Evolutionary conservation across 2,888 invertebrate species (phyloP).

Genomic region (Plebejus melissa): DNA sequence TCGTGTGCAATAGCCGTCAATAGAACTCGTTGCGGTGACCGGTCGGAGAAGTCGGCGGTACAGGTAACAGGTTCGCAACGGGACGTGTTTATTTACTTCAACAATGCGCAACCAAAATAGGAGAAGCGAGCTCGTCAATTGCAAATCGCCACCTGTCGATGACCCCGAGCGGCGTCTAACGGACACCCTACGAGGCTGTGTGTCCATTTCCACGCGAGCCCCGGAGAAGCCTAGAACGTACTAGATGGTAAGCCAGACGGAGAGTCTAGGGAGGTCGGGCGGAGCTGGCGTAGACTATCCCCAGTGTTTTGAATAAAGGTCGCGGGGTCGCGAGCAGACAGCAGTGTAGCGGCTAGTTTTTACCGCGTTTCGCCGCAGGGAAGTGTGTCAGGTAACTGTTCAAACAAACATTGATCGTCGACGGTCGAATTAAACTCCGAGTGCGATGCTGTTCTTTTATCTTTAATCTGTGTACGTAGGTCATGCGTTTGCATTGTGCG

Average conservation of each 20-base stretch:
- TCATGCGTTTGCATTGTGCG: conserved; percentile 41
- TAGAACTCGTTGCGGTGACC: conserved; percentile 34
- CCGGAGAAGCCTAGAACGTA: conserved; percentile 36
- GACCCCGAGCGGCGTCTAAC: conserved; percentile 62
- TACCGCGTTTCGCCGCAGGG: conserved; percentile 52
- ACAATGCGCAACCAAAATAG: conserved; percentile 70
- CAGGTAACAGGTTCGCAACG: conserved; percentile 44
- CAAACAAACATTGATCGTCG: conserved; percentile 64
- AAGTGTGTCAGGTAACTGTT: conserved; percentile 72
- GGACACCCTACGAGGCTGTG: conserved; percentile 55
- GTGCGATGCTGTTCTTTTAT: conserved; percentile 41
- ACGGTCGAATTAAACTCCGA: conserved; percentile 63
- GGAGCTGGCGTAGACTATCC: conserved; percentile 50
- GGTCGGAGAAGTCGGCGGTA: conserved; percentile 34
- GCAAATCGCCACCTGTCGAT: conserved; percentile 72
- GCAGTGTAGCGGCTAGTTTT: conserved; percentile 58
- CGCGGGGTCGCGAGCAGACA: conserved; percentile 60
- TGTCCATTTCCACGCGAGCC: conserved; percentile 43
- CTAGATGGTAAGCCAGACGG: conserved; percentile 35
- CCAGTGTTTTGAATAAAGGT: conserved; percentile 68
- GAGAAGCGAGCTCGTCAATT: conserved; percentile 67
- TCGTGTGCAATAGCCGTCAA: conserved; percentile 37
- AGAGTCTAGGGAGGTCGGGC: conserved; percentile 45
- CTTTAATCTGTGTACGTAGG: conserved; percentile 43
- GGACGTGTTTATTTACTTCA: conserved; percentile 55